Evolutionary conservation across 2,888 invertebrate genomes (phyloP), one percentile per base, ranked within the genome.

Genomic region (Idaea straminata): DNA sequence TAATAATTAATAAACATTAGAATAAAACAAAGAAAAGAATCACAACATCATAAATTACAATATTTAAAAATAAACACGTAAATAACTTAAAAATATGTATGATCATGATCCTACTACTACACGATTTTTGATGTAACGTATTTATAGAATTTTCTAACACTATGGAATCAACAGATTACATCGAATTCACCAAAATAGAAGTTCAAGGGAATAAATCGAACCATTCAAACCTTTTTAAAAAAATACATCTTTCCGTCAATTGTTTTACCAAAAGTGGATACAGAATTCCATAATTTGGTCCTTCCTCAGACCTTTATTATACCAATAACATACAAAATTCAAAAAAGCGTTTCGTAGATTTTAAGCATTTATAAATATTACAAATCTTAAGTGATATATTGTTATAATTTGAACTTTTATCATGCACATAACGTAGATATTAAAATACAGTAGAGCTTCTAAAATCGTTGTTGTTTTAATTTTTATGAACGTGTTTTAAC

Each of bases 361-460:
- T 61, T 63, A 47, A 63, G 66, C 64, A 64, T 64, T 62, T 36
- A 36, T 10, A 7, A 36, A 5, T 36, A 36, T 36, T 36, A 36
- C 10, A 36, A 36, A 35, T 35, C 57, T 35, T 57, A 57, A 61
- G 38, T 15, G 13, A 62, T 59, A 62, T 60, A 64, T 61, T 61
- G 61, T 62, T 62, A 67, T 65, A 61, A 63, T 69, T 64, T 67
- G 61, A 66, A 70, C 68, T 62, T 75, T 72, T 71, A 74, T 73
- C 74, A 74, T 77, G 77, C 75, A 78, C 73, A 74, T 71, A 66
- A 74, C 70, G 69, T 65, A 69, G 72, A 71, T 68, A 72, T 65
- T 66, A 59, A 65, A 72, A 64, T 66, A 65, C 61, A 70, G 69
- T 77, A 76, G 75, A 76, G 74, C 57, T 38, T 35, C 15, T 15